Percentiles rank a stretch among this genome's conserved stretches.
These are phyloP conservation scores for Acanthaster planci DNA, from an alignment of 35 echinoderm and acorn worm species.

Conservation along the genomic window DNA sequence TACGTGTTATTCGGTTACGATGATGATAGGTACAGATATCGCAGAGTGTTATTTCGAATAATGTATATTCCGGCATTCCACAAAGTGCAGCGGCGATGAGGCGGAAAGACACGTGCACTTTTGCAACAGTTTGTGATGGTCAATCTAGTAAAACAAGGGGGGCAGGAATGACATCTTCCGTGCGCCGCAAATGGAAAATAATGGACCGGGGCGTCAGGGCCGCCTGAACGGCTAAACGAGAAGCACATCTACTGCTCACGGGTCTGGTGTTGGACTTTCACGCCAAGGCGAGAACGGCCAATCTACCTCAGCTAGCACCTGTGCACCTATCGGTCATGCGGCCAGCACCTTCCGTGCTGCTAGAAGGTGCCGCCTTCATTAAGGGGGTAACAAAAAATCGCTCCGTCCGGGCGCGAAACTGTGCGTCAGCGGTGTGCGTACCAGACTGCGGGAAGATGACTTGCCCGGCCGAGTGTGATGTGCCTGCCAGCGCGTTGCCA, in stretches of 20 bases:
- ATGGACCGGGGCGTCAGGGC: neutral
- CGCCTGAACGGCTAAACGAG: neutral
- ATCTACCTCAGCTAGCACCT: neutral
- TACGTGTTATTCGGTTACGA: too few relatives aligned
- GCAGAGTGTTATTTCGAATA: too few relatives aligned
- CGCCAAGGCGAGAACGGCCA: neutral
- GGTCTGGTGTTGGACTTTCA: neutral
- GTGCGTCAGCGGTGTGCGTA: neutral
- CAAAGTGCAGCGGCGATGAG: conserved; percentile 13
- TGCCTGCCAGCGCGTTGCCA: neutral
- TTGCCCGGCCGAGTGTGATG: neutral
- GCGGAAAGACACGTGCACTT: neutral
- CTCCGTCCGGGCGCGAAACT: conserved; percentile 1
- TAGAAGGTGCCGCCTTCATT: conserved; percentile 1
- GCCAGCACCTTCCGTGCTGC: neutral
- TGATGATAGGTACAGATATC: too few relatives aligned
- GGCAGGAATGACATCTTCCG: neutral
- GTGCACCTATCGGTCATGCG: conserved; percentile 16
- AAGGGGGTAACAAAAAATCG: neutral
- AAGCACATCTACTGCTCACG: neutral
- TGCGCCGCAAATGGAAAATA: neutral
- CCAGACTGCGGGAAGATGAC: neutral
- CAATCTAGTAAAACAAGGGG: neutral
- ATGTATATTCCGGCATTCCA: neutral
- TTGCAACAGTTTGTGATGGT: conserved; percentile 1